Conservation (phyloP, 2,797 vertebrate genomes). For the Gambusia yucatana region DNA sequence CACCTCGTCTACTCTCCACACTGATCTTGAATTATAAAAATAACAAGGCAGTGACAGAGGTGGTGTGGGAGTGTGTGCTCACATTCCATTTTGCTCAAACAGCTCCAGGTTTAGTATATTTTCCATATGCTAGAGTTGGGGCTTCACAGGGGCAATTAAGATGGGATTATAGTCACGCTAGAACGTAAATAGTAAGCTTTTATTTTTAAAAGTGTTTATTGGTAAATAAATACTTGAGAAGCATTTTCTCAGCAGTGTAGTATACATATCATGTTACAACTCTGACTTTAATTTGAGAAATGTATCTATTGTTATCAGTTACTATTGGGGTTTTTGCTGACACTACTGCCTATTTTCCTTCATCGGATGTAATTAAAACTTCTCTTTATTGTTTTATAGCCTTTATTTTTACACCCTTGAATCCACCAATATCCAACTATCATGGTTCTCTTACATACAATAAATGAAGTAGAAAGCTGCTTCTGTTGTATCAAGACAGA, state of each 20-base stretch:
- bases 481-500: too few species aligned
- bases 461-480: too few species aligned
- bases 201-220: neutral
- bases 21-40: slow-evolving; percentile 68
- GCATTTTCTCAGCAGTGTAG: neutral
- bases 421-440: too few species aligned
- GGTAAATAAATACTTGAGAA: neutral
- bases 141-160: neutral
- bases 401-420: too few species aligned
- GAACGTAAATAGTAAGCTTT: neutral
- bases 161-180: too few species aligned
- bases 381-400: too few species aligned
- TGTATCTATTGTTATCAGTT: neutral
- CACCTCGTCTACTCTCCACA: slow-evolving; percentile 50
- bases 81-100: neutral
- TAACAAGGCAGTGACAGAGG: slow-evolving; percentile 59
- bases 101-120: neutral
- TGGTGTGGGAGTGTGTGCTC: slow-evolving; percentile 24
- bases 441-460: too few species aligned
- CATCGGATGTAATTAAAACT: too few species aligned
- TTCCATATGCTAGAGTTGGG: neutral
- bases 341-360: neutral
- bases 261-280: neutral
- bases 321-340: neutral
- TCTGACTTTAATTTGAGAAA: neutral